Percentiles rank a stretch among this genome's conserved stretches.
phyloP scores from a whole-genome alignment of 2,797 vertebrate genomes.

The Chiropotes sagulatus region DNA sequence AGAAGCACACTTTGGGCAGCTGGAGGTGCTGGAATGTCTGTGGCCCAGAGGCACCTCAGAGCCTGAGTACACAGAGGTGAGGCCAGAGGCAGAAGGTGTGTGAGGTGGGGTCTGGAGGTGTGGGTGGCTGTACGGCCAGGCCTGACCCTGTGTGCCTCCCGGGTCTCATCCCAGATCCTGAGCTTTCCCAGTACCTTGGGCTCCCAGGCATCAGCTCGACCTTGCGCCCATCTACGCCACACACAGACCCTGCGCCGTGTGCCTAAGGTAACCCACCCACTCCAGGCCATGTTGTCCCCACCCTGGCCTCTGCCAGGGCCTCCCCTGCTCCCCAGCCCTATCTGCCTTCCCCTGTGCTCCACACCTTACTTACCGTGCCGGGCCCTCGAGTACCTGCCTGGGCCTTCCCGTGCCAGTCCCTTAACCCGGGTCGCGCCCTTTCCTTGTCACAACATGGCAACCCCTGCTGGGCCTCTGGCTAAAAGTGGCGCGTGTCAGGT shows the following conservation, averaged over 20 bases:
- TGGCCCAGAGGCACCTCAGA: conserved; percentile 81
- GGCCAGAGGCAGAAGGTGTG: neutral
- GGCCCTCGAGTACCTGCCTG: neutral
- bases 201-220: conserved; percentile 87
- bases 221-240: conserved; percentile 92
- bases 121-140: rapidly evolving
- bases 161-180: conserved; percentile 84
- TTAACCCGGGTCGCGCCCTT: neutral
- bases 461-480: neutral
- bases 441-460: neutral
- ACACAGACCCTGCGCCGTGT: conserved; percentile 81
- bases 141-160: neutral
- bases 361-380: rapidly evolving
- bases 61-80: conserved; percentile 92
- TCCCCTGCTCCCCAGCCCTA: neutral
- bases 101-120: rapidly evolving
- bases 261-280: conserved; percentile 51
- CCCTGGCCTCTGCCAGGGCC: neutral
- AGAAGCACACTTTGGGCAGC: conserved; percentile 91
- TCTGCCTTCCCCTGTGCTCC: neutral
- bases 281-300: neutral
- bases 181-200: conserved; percentile 89
- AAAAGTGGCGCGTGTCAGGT: neutral
- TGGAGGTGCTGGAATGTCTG: conserved; percentile 93
- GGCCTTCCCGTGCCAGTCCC: neutral